Conservation (phyloP, 2,888 invertebrate genomes). For the Caenorhabditis sp. region DNA sequence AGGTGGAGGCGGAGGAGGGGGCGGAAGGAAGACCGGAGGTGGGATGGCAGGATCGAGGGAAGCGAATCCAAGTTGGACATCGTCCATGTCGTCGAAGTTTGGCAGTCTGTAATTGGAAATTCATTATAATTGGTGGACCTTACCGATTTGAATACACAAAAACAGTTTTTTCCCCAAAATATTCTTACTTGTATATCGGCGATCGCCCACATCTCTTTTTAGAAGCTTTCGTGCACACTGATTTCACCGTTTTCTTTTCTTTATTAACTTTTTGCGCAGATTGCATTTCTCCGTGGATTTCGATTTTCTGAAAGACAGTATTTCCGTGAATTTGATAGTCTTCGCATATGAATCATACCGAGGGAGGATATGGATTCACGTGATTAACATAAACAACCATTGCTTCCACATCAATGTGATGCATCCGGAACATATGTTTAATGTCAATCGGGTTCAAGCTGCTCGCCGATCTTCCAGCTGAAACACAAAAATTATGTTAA, state of each 20-base stretch:
- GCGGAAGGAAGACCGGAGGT: not conserved
- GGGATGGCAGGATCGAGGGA: not conserved
- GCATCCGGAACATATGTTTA: constrained; percentile 13
- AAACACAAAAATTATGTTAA: no score
- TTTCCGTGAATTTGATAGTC: no score
- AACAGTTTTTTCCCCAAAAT: no score
- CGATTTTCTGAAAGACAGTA: no score
- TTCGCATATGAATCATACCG: not conserved
- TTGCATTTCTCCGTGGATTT: no score
- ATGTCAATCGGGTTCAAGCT: constrained; percentile 21
- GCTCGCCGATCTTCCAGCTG: constrained; percentile 23
- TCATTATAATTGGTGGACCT: no score
- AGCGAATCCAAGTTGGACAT: constrained; percentile 12
- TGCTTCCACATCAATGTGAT: constrained; percentile 2
- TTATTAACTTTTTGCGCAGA: no score
- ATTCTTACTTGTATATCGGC: no score
- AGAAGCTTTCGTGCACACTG: no score
- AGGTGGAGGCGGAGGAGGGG: not conserved
- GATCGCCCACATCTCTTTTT: no score
- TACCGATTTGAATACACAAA: no score
- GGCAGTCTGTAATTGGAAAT: not conserved
- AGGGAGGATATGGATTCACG: constrained; percentile 25
- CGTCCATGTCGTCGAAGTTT: constrained; percentile 18
- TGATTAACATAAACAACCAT: constrained; percentile 2
- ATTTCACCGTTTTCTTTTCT: no score